Conservation (phyloP, 2,113 vertebrate genomes). For the Lasiurus cinereus region DNA sequence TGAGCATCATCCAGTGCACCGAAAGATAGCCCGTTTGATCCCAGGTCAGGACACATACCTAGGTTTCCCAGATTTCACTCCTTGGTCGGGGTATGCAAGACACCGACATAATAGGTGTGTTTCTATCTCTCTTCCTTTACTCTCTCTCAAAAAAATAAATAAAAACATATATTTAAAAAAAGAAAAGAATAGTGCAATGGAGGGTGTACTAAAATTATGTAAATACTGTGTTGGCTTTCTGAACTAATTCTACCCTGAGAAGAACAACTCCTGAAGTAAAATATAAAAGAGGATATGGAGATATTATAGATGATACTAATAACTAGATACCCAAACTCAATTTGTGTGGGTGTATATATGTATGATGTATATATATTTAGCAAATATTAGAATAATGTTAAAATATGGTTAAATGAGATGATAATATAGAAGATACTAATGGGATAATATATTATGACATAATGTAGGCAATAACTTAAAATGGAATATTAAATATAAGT, state of each 20-base stretch:
- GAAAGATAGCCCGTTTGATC: no score
- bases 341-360: background rate
- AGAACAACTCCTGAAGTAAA: conserved; percentile 44
- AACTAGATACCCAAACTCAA: background rate
- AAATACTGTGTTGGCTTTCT: conserved; percentile 25
- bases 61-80: no score
- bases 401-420: background rate
- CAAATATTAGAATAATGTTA: conserved; percentile 8
- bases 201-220: conserved; percentile 13
- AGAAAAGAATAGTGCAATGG: background rate
- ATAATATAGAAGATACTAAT: background rate
- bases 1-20: no score
- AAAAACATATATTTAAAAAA: no score
- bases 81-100: no score
- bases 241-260: conserved; percentile 38
- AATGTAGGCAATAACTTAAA: conserved; percentile 20
- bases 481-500: conserved; percentile 30
- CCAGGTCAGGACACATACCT: no score
- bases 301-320: background rate
- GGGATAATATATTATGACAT: background rate
- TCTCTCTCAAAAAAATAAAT: no score
- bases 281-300: background rate
- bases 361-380: background rate
- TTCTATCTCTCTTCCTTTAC: no score
- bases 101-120: no score